Conservation (phyloP, 2,797 vertebrate species). For the Hydrophis major region DNA sequence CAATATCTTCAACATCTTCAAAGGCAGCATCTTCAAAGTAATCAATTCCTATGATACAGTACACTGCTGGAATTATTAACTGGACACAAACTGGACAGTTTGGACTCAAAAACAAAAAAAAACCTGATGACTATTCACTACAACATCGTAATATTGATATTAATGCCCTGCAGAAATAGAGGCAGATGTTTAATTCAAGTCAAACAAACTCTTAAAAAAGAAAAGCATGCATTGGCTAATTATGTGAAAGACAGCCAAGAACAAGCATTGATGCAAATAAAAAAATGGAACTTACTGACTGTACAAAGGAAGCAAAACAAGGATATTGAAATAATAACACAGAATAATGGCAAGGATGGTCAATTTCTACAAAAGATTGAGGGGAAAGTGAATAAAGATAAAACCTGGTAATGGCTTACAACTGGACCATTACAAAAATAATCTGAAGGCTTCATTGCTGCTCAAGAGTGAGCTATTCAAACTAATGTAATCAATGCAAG, state of each 20-base stretch:
- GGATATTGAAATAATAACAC: not conserved
- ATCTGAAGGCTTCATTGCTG: not conserved
- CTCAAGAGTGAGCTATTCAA: not conserved
- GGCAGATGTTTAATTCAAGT: not conserved
- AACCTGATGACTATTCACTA: not conserved
- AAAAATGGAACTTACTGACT: not conserved
- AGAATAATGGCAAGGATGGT: not conserved
- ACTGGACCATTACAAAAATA: not conserved
- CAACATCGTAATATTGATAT: not conserved
- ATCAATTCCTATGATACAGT: not conserved
- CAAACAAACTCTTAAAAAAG: not conserved
- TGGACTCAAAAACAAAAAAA: not conserved
- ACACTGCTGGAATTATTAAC: not conserved
- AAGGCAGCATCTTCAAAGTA: not conserved
- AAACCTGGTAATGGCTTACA: not conserved
- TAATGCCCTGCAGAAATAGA: not conserved
- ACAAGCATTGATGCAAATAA: not conserved
- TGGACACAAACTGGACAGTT: not conserved
- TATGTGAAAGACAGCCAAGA: not conserved
- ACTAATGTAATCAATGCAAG: not conserved
- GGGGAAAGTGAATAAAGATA: not conserved
- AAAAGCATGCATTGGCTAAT: not conserved
- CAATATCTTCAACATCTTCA: not conserved
- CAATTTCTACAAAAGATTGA: not conserved
- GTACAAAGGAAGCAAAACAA: not conserved